Base-by-base conservation (phyloP, 2,888 invertebrate species). In the Eristalis arbustorum region DNA sequence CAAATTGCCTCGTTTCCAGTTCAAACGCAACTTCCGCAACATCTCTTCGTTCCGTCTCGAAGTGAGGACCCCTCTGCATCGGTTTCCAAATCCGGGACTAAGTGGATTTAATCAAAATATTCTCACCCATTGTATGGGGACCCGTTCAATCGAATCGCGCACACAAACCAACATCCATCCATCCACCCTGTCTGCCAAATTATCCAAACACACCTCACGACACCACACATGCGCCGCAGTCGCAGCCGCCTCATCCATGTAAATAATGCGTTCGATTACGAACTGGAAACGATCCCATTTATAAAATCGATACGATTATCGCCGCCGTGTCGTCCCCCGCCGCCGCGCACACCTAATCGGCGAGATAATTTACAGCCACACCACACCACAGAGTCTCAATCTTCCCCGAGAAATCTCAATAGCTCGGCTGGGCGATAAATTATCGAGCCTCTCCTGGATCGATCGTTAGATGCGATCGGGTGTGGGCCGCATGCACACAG, bases 231-330 rank as follows among this genome's bases (percentile, higher is more conserved):
- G 22, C 28, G 68, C 62, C 13, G 49, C 57, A 31, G 63, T 42
- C 61, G 34, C 23, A 59, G 11, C 37, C 22, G 0, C 10, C 59
- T 25, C 23, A 23, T 22, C 40, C 40, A 11, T n/a, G 72, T 84
- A 84, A 88, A 80, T 84, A 88, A 88, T 88, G 84, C 76, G 31
- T 80, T 80, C 78, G 80, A 88, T 88, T 88, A 88, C 75, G 78
- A 84, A 72, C 79, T 73, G 72, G 78, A 68, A 88, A 80, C 69
- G 79, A 84, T 88, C 88, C 84, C 80, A 88, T 88, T 88, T 80
- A 88, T 88, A 88, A 88, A 83, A 79, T 87, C 78, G 78, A 87
- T 75, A 71, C 83, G 75, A 83, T 87, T 87, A 83, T 79, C 83
- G 75, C 37, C 22, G 66, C 8, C 11, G 66, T 31, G 77, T 82